Evolutionary conservation across 2,888 invertebrate genomes (phyloP), one percentile per base, ranked within the genome.

Genomic region (Leistus spinibarbis): DNA sequence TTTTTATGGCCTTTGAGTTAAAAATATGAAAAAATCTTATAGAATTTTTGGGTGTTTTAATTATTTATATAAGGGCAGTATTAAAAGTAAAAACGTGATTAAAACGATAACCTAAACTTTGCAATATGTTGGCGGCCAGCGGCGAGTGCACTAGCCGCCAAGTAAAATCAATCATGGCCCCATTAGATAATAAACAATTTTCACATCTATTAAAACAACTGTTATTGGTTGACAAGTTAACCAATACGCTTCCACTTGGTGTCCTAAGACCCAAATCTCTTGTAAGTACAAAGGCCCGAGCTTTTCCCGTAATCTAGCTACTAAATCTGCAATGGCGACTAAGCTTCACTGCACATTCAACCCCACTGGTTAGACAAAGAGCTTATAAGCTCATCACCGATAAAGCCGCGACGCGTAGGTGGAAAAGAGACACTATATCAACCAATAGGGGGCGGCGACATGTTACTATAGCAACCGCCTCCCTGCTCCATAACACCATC

Each of bases 401-500:
- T 60, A 13, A 24, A 2, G 17, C 57, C 60, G 60, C 19, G 10
- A 60, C 17, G 60, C 20, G 17, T 54, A 17, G 54, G 54, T 9
- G 16, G 56, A 3, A 20, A 22, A 87, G 86, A 86, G 86, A 87
- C 85, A 85, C 82, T 82, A 82, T 84, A 81, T 87, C 86, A 86
- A 86, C 85, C 77, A 82, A 85, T 85, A 86, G 85, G 85, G 84
- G 83, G 81, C 82, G 79, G 80, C 79, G 70, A 79, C 79, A 79
- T 77, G 81, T 81, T 79, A 81, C 71, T 83, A 82, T 1, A 89
- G 89, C 76, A 89, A 83, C 78, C 87, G 81, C 89, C 89, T 2
- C 84, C 83, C 83, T 88, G 90, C 64, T 81, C 80, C 85, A 89
- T 85, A 23, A 78, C 79, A 78, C 63, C 62, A 73, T 76, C 78